Percentiles rank a stretch among this genome's conserved stretches.
phyloP scores from a whole-genome alignment of 2,888 invertebrate species.

The Chalcis sispes region DNA sequence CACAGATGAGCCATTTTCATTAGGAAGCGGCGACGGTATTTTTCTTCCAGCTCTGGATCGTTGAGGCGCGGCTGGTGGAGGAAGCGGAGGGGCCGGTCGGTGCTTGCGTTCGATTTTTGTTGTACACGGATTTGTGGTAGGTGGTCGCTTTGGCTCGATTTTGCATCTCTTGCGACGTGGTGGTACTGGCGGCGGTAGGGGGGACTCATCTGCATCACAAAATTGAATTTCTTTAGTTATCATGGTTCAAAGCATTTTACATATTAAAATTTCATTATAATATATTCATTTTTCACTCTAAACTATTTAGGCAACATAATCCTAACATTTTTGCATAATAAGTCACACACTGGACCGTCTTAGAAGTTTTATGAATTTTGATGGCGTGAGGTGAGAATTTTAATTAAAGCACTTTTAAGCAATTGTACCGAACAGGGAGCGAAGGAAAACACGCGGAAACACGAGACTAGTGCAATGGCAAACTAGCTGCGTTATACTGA shows the following conservation, averaged over 20 bases:
- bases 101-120: slow-evolving; percentile 58
- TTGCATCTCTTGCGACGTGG: slow-evolving; percentile 71
- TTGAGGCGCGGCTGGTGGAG: slow-evolving; percentile 58
- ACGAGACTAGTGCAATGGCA: slow-evolving; percentile 63
- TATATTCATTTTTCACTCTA: neutral
- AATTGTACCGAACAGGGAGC: slow-evolving; percentile 15
- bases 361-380: neutral
- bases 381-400: neutral
- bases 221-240: slow-evolving; percentile 47
- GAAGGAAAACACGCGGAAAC: slow-evolving; percentile 59
- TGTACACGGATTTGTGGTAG: slow-evolving; percentile 51
- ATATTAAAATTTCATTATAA: neutral
- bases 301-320: slow-evolving; percentile 8
- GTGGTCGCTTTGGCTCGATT: slow-evolving; percentile 52
- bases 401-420: slow-evolving; percentile 3
- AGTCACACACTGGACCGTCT: slow-evolving; percentile 14
- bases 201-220: slow-evolving; percentile 63
- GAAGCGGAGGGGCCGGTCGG: slow-evolving; percentile 58
- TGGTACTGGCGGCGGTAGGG: slow-evolving; percentile 70
- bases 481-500: slow-evolving; percentile 68
- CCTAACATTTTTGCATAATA: slow-evolving; percentile 63
- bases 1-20: neutral
- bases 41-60: slow-evolving; percentile 52
- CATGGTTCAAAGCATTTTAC: slow-evolving; percentile 24
- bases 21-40: slow-evolving; percentile 24